phyloP scores from a whole-genome alignment of 2,113 vertebrate genomes.

The Corythaixoides concolor region DNA sequence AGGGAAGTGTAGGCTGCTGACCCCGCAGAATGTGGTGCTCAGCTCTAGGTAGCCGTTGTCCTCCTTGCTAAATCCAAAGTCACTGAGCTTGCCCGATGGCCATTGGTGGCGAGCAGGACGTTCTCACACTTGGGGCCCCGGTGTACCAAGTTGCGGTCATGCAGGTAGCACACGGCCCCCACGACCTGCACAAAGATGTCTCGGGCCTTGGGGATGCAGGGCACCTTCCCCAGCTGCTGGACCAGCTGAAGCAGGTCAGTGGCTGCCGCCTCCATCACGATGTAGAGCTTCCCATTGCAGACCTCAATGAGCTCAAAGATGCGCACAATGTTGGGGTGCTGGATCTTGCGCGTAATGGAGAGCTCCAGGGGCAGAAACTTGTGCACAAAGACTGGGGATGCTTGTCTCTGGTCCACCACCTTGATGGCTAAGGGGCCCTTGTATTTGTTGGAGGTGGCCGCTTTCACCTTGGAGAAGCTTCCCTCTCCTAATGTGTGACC shows the following conservation, averaged over 20 bases:
- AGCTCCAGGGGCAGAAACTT: slow-evolving; percentile 82
- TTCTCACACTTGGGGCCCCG: slow-evolving; percentile 82
- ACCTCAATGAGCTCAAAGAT: slow-evolving; percentile 78
- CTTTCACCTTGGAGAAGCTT: slow-evolving; percentile 81
- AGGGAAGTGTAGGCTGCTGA: slow-evolving; percentile 76
- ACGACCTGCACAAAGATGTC: slow-evolving; percentile 78
- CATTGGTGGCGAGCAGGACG: slow-evolving; percentile 69
- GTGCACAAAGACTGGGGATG: slow-evolving; percentile 58
- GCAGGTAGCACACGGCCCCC: slow-evolving; percentile 74
- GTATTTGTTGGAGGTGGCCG: slow-evolving; percentile 76
- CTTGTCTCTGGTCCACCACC: slow-evolving; percentile 73
- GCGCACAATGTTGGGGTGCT: slow-evolving; percentile 76
- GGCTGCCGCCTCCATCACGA: slow-evolving; percentile 79
- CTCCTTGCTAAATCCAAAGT: slow-evolving; percentile 79
- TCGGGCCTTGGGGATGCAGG: slow-evolving; percentile 51
- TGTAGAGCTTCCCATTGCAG: slow-evolving; percentile 72
- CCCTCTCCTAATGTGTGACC: slow-evolving; percentile 75
- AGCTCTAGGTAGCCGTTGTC: slow-evolving; percentile 56
- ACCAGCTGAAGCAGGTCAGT: slow-evolving; percentile 76
- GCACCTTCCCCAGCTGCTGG: slow-evolving; percentile 64
- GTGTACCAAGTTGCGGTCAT: slow-evolving; percentile 77
- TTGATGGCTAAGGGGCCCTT: slow-evolving; percentile 77
- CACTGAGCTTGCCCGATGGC: slow-evolving; percentile 74
- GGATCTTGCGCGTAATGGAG: slow-evolving; percentile 69
- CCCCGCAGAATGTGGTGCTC: slow-evolving; percentile 78